Percentiles rank a stretch among this genome's conserved stretches.
Conservation (phyloP, 2,888 invertebrate genomes). For the Heliconius ethilla region DNA sequence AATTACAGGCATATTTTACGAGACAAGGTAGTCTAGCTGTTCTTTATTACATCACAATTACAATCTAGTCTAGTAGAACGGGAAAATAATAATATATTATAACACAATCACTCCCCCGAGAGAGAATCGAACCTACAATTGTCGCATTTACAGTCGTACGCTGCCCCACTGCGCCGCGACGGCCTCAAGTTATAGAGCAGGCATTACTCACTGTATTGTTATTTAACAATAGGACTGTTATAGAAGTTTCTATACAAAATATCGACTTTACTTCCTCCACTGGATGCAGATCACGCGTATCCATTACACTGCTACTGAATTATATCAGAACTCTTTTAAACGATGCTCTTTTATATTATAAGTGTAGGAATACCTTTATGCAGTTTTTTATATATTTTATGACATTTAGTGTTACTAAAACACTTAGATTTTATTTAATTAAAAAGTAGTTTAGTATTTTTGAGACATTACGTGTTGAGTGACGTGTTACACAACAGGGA, state of each 20-base stretch:
- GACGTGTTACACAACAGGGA: neutral
- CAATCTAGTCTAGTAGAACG: no score
- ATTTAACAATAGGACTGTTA: constrained; percentile 1
- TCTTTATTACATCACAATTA: no score
- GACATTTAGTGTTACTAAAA: no score
- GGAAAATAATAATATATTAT: no score
- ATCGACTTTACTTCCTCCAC: neutral
- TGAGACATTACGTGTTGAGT: no score
- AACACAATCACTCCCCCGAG: no score
- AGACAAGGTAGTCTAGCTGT: no score
- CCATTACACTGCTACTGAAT: neutral
- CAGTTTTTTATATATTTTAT: neutral
- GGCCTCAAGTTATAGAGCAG: neutral
- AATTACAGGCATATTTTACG: neutral
- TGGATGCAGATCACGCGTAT: constrained; percentile 6
- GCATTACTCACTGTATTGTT: neutral
- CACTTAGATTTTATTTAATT: no score
- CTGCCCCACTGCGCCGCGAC: neutral
- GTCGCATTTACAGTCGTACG: neutral
- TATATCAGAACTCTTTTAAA: neutral
- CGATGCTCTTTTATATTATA: neutral
- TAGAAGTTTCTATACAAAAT: neutral
- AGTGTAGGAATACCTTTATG: neutral
- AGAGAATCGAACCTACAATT: neutral
- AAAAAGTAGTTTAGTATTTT: no score